Evolutionary conservation across 2,888 invertebrate species (phyloP).

Genomic region (Orthosia cruda): DNA sequence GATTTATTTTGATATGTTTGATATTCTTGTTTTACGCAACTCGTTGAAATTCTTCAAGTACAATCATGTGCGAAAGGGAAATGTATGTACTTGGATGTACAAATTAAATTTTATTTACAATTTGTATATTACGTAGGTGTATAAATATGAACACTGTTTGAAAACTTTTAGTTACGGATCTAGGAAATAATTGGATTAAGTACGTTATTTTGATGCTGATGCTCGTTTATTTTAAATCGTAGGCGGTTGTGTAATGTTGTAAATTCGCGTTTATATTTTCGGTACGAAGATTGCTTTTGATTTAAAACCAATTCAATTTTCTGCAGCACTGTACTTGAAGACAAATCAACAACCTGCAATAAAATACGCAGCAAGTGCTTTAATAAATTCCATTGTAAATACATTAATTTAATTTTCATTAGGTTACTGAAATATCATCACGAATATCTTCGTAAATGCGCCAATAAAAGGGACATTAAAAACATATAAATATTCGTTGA

Average conservation of each 20-base stretch:
- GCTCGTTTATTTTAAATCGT: not conserved
- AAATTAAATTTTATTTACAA: slow-evolving; percentile 2
- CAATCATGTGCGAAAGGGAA: slow-evolving; percentile 33
- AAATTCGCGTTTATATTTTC: not conserved
- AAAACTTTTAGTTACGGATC: not conserved
- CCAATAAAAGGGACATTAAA: slow-evolving; percentile 82
- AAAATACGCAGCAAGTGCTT: slow-evolving; percentile 70
- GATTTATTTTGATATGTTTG: slow-evolving; percentile 88
- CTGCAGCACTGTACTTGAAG: slow-evolving; percentile 44
- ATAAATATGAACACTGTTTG: slow-evolving; percentile 25
- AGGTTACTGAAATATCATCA: slow-evolving; percentile 56
- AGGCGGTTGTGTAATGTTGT: too few relatives aligned
- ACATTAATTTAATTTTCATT: slow-evolving; percentile 59
- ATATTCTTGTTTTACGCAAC: slow-evolving; percentile 86
- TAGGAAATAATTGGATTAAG: not conserved
- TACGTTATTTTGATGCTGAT: not conserved
- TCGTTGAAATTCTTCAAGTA: slow-evolving; percentile 73
- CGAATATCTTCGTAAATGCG: slow-evolving; percentile 76
- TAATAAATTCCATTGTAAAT: slow-evolving; percentile 64
- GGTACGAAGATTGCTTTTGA: not conserved
- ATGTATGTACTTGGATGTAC: not conserved
- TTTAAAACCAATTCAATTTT: not conserved
- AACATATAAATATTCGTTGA: slow-evolving; percentile 91
- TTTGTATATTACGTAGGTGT: slow-evolving; percentile 7
- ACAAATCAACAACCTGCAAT: slow-evolving; percentile 64